Percentiles rank a stretch among this genome's conserved stretches.
phyloP scores from a whole-genome alignment of 1,140 invertebrate genomes.

The Zaprionus davidi region DNA sequence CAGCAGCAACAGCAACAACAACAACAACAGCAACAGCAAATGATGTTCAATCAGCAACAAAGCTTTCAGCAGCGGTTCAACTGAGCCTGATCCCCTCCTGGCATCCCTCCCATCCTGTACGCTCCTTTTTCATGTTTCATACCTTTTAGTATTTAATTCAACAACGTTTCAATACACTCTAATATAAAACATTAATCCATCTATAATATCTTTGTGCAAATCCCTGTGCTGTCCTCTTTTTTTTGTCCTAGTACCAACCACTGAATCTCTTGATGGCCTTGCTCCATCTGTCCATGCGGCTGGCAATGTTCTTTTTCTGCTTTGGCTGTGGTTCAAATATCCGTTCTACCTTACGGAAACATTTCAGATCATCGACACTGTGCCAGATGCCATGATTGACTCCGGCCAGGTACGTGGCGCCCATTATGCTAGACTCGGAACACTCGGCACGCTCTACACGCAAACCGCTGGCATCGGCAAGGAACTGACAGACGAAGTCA shows the following conservation, averaged over 20 bases:
- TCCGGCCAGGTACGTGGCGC: slow-evolving; percentile 93
- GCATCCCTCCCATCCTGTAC: not conserved
- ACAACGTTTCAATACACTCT: slow-evolving; percentile 46
- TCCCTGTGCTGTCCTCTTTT: slow-evolving; percentile 3
- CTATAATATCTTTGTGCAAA: slow-evolving; percentile 40
- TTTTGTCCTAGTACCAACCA: slow-evolving; percentile 86
- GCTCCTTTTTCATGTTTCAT: slow-evolving; percentile 12
- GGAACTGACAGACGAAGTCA: slow-evolving; percentile 94
- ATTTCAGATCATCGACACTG: slow-evolving; percentile 87
- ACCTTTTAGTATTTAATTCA: slow-evolving; percentile 37
- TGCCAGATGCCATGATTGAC: slow-evolving; percentile 92
- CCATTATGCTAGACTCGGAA: slow-evolving; percentile 91
- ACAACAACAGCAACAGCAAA: slow-evolving; percentile 75
- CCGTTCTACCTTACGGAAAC: slow-evolving; percentile 86
- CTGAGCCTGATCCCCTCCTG: slow-evolving; percentile 47
- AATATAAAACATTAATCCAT: slow-evolving; percentile 15
- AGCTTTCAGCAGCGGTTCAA: slow-evolving; percentile 88
- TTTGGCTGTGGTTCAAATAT: slow-evolving; percentile 87
- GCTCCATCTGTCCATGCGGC: slow-evolving; percentile 87
- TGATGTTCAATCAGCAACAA: slow-evolving; percentile 88
- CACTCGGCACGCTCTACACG: slow-evolving; percentile 89
- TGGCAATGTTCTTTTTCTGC: slow-evolving; percentile 84
- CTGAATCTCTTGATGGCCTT: slow-evolving; percentile 88
- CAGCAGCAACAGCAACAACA: slow-evolving; percentile 71
- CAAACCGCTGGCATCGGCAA: slow-evolving; percentile 92